phyloP scores from a whole-genome alignment of 2,888 invertebrate genomes.

The Hirtodrosophila trivittata region DNA sequence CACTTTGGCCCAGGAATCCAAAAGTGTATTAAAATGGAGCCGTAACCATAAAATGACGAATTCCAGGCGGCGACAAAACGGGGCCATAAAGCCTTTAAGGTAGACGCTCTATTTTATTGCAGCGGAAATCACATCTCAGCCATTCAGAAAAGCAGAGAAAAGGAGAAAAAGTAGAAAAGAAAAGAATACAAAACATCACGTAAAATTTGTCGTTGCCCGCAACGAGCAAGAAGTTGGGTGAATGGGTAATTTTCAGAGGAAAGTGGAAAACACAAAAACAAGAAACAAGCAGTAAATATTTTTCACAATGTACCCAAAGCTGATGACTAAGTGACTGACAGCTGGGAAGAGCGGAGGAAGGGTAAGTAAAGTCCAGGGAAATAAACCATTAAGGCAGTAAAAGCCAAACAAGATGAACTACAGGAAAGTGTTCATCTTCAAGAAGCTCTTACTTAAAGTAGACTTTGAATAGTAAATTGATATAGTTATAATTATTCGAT shows the following conservation, averaged over 20 bases:
- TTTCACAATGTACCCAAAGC: conserved; percentile 52
- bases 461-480: no score
- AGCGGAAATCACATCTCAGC: conserved; percentile 69
- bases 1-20: conserved; percentile 36
- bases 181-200: conserved; percentile 51
- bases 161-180: conserved; percentile 2
- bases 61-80: conserved; percentile 51
- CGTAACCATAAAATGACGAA: conserved; percentile 69
- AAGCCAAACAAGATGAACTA: conserved; percentile 51
- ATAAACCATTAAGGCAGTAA: conserved; percentile 48
- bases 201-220: conserved; percentile 64
- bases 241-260: conserved; percentile 44
- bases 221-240: conserved; percentile 28
- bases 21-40: conserved; percentile 57
- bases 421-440: conserved; percentile 29
- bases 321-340: conserved; percentile 58
- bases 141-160: conserved; percentile 21
- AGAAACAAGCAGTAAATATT: conserved; percentile 62
- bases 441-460: neutral
- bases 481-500: no score
- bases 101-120: conserved; percentile 72
- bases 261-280: conserved; percentile 13
- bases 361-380: conserved; percentile 10
- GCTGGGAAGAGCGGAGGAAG: conserved; percentile 3
- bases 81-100: conserved; percentile 73